Base-by-base conservation (phyloP, 23 tunicate genomes). In the Ciona savignyi region DNA sequence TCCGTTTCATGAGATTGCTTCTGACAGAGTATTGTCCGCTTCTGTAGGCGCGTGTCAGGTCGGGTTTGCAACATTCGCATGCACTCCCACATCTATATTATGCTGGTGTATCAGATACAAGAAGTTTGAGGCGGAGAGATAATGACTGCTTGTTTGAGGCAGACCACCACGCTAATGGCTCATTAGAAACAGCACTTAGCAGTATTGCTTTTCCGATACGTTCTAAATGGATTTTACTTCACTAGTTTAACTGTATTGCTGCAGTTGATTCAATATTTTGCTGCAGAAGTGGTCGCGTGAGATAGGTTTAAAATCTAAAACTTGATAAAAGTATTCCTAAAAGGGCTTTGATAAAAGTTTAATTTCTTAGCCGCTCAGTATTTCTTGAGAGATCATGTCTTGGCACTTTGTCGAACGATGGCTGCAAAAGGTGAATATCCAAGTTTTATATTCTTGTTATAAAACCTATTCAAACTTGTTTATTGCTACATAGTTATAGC, bases 391-490 rank as follows among this genome's bases (percentile, higher is more conserved):
- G 2, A 66, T 11, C 34, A 94, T 94, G 99, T 94, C 99, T 71
- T 94, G 99, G 99, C 99, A 94, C 74, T 94, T 94, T 61, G 93
- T 94, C n/a, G 99, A 94, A 71, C 86, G 99, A 15, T 94, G 99
- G 99, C 69, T 94, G 25, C 95, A 94, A 51, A 94, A 94, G 72
- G 95, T 83, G 25, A 70, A 56, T 25, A 63, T 22, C 15, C 56
- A 51, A 51, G 20, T 21, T 19, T 20, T 19, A 51, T 21, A 19
- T 51, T 51, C 21, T 51, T 51, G 21, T 19, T 19, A 20, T 19
- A 51, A 19, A 51, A 51, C 20, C 20, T 51, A 51, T 19, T 19
- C 20, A 19, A 51, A 19, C 21, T 19, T 51, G 21, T 21, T 19
- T 20, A 21, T 51, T 19, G 21, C 20, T 51, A 20, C 21, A 51